Base-by-base conservation (phyloP, 2,113 vertebrate species). In the Aspidoscelis tigris region DNA sequence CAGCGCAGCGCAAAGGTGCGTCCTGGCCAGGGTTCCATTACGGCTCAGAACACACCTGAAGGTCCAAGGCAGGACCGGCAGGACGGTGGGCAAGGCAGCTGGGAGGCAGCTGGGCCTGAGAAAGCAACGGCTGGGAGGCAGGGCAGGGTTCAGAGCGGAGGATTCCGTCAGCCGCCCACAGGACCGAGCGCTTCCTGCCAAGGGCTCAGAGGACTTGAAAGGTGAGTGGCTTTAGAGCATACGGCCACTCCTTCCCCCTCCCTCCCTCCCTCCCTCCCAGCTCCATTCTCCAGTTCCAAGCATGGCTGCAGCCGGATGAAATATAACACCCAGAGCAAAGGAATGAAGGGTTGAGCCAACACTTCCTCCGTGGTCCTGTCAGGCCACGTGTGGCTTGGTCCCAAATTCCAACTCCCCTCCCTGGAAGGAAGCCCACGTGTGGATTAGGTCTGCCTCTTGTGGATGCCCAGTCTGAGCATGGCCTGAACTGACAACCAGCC, bases 131-230 rank as follows among this genome's bases (percentile, higher is more conserved):
- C 80, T 14, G 53, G 3, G 58, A 5, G 18, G 22, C 10, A 80
- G 18, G 41, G 86, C 70, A 78, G 24, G 66, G 33, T 50, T 26
- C 0, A 2, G 80, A 24, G 8, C 26, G 55, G 87, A 82, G 58
- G 65, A 73, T 85, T 81, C 61, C 69, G 78, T 81, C 75, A 20
- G 64, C 7, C 0, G 3, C 58, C 85, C 86, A 92, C 90, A 87
- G 50, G 77, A 58, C 87, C 41, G 55, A 86, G 72, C 58, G 87
- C 84, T 90, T 93, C 86, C 91, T 85, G 64, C 84, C 83, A 89
- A 91, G 80, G 41, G 47, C 74, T 85, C 53, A 70, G 81, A n/a
- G 7, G n/a, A 81, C 77, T 83, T 76, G 20, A 84, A 0, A 7
- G 72, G 76, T 1, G 0, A 33, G 24, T 1, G 78, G 88, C 86